Evolutionary conservation across 2,797 vertebrate genomes (phyloP).

Genomic region (Esox lucius): DNA sequence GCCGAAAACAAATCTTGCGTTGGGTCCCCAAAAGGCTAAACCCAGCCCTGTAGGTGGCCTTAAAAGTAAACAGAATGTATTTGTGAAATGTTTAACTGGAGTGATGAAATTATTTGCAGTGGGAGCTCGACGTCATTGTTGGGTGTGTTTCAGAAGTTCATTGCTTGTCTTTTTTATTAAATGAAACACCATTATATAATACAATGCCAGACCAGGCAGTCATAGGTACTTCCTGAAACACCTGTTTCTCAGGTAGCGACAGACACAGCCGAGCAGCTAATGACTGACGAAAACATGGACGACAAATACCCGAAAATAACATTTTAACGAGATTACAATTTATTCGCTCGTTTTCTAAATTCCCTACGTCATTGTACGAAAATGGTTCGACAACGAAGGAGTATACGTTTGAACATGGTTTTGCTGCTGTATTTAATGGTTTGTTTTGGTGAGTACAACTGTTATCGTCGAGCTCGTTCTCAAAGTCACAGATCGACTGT

Average conservation of each 20-base stretch:
- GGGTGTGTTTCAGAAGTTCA: no score
- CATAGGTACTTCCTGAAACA: constrained; percentile 70
- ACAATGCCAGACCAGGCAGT: background rate
- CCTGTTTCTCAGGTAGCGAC: constrained; percentile 72
- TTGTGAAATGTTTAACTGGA: no score
- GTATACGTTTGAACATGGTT: background rate
- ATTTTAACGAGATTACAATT: constrained; percentile 24
- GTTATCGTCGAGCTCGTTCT: background rate
- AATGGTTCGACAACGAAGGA: constrained; percentile 51
- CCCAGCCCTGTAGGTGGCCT: no score
- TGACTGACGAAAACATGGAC: constrained; percentile 54
- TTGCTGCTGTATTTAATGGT: constrained; percentile 35
- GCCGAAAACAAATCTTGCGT: no score
- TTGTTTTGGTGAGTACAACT: constrained; percentile 62
- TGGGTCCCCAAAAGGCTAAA: no score
- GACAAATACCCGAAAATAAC: constrained; percentile 12
- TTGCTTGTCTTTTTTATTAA: no score
- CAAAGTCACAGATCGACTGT: background rate
- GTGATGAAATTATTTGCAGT: no score
- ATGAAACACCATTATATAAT: no score
- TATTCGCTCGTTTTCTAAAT: background rate
- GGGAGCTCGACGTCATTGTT: no score
- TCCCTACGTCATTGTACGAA: background rate
- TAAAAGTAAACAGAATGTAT: no score
- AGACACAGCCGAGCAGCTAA: constrained; percentile 6